Conservation (phyloP, 2,113 vertebrate species). For the Semnornis frantzii region DNA sequence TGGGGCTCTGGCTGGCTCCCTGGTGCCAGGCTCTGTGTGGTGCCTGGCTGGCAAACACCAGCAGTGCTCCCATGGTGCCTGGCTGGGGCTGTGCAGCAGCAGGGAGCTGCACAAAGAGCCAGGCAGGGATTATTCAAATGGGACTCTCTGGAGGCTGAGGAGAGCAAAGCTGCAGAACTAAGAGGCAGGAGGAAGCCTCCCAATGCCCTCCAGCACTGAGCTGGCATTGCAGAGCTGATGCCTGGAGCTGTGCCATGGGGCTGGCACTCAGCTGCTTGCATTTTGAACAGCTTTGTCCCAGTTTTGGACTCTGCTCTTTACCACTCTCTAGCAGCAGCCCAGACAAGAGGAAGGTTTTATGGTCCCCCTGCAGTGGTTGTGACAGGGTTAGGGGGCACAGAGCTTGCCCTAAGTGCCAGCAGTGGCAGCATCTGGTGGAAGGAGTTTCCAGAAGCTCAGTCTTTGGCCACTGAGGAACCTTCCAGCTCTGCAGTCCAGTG, state of each 20-base stretch:
- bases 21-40: neutral
- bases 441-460: neutral
- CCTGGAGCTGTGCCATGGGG: slow-evolving; percentile 27
- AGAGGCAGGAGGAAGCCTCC: slow-evolving; percentile 12
- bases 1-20: neutral
- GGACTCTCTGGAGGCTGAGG: slow-evolving; percentile 70
- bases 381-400: neutral
- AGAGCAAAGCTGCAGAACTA: slow-evolving; percentile 55
- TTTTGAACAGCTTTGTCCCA: slow-evolving; percentile 49
- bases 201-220: slow-evolving; percentile 26
- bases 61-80: slow-evolving; percentile 17
- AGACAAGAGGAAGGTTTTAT: neutral
- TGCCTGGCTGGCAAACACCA: neutral
- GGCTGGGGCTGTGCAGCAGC: slow-evolving; percentile 47
- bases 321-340: neutral
- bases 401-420: neutral
- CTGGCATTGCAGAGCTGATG: slow-evolving; percentile 68
- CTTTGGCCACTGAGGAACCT: neutral
- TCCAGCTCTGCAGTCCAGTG: neutral
- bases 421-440: neutral
- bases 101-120: slow-evolving; percentile 73
- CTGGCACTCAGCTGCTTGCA: slow-evolving; percentile 31
- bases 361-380: neutral
- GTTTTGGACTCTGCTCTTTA: slow-evolving; percentile 40
- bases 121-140: slow-evolving; percentile 65